phyloP scores from a whole-genome alignment of 1,140 invertebrate genomes.

The Cyclargus thomasi region DNA sequence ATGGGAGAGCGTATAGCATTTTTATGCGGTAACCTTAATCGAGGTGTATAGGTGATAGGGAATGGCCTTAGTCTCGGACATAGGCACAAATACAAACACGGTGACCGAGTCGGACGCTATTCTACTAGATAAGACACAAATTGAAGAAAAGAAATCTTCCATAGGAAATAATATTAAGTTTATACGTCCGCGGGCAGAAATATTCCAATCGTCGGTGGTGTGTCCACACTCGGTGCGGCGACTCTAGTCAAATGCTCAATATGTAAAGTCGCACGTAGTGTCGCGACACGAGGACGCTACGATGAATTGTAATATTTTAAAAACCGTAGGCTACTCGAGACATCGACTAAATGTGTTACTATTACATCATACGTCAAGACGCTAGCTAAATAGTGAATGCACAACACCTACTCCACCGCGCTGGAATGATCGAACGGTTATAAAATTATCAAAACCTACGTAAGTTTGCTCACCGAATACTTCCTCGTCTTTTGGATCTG shows the following conservation, averaged over 20 bases:
- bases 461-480: constrained; percentile 65
- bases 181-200: constrained; percentile 41
- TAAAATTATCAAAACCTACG: constrained; percentile 53
- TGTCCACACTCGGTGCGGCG: constrained; percentile 34
- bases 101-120: constrained; percentile 54
- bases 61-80: constrained; percentile 57
- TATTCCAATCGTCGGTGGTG: constrained; percentile 38
- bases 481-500: constrained; percentile 64
- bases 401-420: constrained; percentile 49
- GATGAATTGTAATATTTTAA: constrained; percentile 45
- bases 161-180: constrained; percentile 72
- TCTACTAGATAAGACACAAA: constrained; percentile 67
- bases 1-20: constrained; percentile 45
- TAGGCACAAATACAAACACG: constrained; percentile 48
- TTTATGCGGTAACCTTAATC: constrained; percentile 46
- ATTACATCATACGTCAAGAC: constrained; percentile 63
- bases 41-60: constrained; percentile 45
- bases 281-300: constrained; percentile 30
- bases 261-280: constrained; percentile 41
- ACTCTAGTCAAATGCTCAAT: constrained; percentile 65
- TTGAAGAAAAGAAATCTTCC: constrained; percentile 69
- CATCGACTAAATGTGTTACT: constrained; percentile 73
- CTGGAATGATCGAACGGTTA: constrained; percentile 50
- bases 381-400: constrained; percentile 45
- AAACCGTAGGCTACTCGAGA: constrained; percentile 50